phyloP scores from a whole-genome alignment of 2,113 vertebrate genomes.

The Aspidoscelis tigris region DNA sequence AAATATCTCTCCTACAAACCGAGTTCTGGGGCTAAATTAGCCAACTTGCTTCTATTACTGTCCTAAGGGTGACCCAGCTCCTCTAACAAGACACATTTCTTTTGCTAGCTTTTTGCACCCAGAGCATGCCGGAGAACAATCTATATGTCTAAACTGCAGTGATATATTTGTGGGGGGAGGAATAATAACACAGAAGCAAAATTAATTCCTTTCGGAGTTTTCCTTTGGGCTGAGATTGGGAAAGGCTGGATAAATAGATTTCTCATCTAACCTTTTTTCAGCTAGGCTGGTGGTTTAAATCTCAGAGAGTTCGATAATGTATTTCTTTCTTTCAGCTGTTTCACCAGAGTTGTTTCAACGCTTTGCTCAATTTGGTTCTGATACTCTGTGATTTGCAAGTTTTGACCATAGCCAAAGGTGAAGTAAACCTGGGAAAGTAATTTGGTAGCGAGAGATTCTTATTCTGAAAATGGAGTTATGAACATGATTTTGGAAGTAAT shows the following conservation, averaged over 20 bases:
- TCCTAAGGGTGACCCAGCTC: constrained; percentile 13
- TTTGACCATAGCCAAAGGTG: constrained; percentile 32
- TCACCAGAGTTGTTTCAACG: constrained; percentile 23
- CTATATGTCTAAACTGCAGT: constrained; percentile 55
- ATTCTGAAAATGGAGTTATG: neutral
- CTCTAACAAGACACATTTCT: constrained; percentile 61
- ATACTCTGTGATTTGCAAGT: constrained; percentile 21
- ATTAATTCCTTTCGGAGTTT: constrained; percentile 62
- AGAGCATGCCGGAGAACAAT: constrained; percentile 57
- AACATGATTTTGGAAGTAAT: neutral
- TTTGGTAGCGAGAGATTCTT: neutral
- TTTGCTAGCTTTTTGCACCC: constrained; percentile 48
- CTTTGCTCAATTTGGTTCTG: constrained; percentile 20
- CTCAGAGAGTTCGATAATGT: constrained; percentile 30
- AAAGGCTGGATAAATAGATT: constrained; percentile 51
- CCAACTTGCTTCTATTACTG: constrained; percentile 48
- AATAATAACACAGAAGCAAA: constrained; percentile 57
- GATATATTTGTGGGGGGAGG: constrained; percentile 37
- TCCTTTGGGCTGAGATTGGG: constrained; percentile 44
- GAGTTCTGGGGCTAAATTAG: constrained; percentile 51
- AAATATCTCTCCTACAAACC: constrained; percentile 44
- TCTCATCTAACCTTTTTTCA: neutral
- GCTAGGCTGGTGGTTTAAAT: constrained; percentile 33
- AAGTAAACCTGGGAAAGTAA: constrained; percentile 16
- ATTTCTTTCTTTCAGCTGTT: neutral